A percentile compares a stretch with the other conserved stretches of the same genome.
Conservation (phyloP, 2,888 invertebrate genomes). For the Nemotelus nigrinus region DNA sequence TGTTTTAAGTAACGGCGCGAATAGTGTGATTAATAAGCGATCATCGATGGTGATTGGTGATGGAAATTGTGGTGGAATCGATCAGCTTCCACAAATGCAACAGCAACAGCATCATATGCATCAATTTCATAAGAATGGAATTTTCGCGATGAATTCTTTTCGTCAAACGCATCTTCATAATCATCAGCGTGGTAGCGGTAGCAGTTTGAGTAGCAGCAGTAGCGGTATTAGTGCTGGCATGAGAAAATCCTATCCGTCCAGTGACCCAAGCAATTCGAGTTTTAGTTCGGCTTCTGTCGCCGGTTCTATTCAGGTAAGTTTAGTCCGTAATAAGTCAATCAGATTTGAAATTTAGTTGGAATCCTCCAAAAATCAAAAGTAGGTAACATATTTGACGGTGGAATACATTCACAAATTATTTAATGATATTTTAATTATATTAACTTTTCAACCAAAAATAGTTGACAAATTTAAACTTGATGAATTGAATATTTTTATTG, state of each 20-base stretch:
- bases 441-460: too few species aligned
- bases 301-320: constrained; percentile 64
- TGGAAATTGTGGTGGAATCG: constrained; percentile 13
- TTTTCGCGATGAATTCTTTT: constrained; percentile 35
- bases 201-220: constrained; percentile 40
- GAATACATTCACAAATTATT: too few species aligned
- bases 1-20: constrained; percentile 13
- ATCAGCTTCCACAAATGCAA: constrained; percentile 51
- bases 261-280: constrained; percentile 61
- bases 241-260: constrained; percentile 58
- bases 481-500: too few species aligned
- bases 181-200: constrained; percentile 26
- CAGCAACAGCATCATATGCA: constrained; percentile 50
- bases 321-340: too few species aligned
- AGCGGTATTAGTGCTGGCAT: constrained; percentile 44
- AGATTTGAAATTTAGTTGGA: too few species aligned
- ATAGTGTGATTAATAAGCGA: constrained; percentile 45
- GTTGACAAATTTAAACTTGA: too few species aligned
- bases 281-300: constrained; percentile 65
- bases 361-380: too few species aligned
- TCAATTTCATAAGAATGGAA: constrained; percentile 49
- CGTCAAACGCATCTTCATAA: constrained; percentile 30
- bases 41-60: constrained; percentile 33
- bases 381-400: too few species aligned
- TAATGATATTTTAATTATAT: too few species aligned